Conservation (phyloP, 2,113 vertebrate genomes). For the Pomatorhinus ruficollis region DNA sequence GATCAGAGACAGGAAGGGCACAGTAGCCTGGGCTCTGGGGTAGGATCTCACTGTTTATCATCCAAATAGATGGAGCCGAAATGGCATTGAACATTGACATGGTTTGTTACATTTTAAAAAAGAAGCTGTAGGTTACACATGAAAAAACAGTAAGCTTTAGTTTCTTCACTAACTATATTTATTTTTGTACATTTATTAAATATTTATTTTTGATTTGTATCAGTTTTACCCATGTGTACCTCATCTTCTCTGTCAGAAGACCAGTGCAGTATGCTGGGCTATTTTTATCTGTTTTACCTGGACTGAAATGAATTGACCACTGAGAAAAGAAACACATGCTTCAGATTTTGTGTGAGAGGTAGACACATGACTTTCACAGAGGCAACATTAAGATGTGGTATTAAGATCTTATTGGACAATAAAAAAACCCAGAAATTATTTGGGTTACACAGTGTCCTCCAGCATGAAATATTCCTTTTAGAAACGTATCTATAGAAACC, state of each 20-base stretch:
- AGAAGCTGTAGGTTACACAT: background rate
- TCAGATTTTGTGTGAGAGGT: background rate
- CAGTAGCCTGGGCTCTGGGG: background rate
- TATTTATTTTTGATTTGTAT: background rate
- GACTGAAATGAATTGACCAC: background rate
- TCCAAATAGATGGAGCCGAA: background rate
- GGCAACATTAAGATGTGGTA: background rate
- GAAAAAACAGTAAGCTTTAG: background rate
- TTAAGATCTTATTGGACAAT: background rate
- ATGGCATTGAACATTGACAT: background rate
- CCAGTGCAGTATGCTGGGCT: fast-evolving
- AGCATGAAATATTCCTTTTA: background rate
- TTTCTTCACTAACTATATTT: background rate
- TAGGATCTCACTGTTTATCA: background rate
- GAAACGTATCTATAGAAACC: too few species aligned
- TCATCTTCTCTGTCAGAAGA: background rate
- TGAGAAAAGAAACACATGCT: background rate
- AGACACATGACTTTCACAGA: background rate
- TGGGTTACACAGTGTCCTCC: background rate
- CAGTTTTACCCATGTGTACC: too few species aligned
- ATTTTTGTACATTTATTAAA: background rate
- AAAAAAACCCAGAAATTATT: background rate
- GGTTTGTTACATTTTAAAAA: background rate
- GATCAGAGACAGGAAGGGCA: background rate
- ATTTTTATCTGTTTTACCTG: background rate